Evolutionary conservation across 2,113 vertebrate genomes (phyloP).

Genomic region (Sceloporus tristichus): DNA sequence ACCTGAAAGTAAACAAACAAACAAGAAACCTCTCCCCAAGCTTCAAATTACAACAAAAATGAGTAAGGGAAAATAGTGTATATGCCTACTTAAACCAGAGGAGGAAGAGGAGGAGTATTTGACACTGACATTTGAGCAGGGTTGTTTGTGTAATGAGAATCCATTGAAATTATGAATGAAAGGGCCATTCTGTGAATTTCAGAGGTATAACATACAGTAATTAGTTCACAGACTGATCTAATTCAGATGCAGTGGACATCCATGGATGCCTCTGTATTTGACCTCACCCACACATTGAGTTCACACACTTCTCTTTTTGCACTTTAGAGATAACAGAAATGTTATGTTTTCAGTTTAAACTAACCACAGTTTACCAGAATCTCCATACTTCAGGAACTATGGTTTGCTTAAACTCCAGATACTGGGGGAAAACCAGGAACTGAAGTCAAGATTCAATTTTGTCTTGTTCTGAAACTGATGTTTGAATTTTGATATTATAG

Average conservation of each 20-base stretch:
- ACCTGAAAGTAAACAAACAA: not conserved
- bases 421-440: too few relatives aligned
- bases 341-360: not conserved
- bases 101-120: not conserved
- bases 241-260: not conserved
- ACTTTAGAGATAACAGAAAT: too few relatives aligned
- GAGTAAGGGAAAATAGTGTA: not conserved
- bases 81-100: not conserved
- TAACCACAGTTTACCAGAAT: not conserved
- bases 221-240: not conserved
- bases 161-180: not conserved
- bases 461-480: not conserved
- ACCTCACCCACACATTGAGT: not conserved
- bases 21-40: not conserved
- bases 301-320: too few relatives aligned
- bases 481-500: not conserved
- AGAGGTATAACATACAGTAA: not conserved
- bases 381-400: not conserved
- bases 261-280: not conserved
- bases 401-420: not conserved
- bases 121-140: not conserved
- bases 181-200: not conserved
- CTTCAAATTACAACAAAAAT: not conserved
- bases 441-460: not conserved
- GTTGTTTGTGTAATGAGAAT: not conserved